Percentiles rank a stretch among this genome's conserved stretches.
These are phyloP conservation scores for Campylomormyrus numenius DNA, from an alignment of 2,113 vertebrate genomes.

Conservation along the genomic window DNA sequence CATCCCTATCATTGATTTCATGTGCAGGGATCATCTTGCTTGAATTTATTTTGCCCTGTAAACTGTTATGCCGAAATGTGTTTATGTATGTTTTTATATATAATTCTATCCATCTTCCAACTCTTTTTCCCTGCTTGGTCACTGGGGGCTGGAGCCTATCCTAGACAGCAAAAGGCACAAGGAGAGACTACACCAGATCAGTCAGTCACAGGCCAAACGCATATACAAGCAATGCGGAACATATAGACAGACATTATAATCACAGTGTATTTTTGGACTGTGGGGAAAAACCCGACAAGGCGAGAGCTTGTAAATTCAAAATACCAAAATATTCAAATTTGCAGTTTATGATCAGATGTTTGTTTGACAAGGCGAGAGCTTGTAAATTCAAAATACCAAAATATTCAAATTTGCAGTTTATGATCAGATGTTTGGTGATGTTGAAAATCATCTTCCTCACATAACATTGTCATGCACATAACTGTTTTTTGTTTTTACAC, in stretches of 20 bases:
- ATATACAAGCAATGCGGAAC: background rate
- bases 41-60: background rate
- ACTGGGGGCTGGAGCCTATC: background rate
- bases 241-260: background rate
- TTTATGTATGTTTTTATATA: background rate
- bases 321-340: background rate
- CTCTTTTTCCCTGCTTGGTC: background rate
- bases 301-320: background rate
- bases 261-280: background rate
- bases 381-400: background rate
- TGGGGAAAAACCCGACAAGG: background rate
- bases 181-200: background rate
- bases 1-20: background rate
- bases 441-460: background rate
- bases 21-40: background rate
- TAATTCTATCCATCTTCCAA: background rate
- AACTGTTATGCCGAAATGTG: background rate
- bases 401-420: background rate
- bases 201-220: background rate
- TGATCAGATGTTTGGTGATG: background rate
- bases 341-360: background rate
- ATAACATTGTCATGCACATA: background rate
- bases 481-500: background rate
- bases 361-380: background rate
- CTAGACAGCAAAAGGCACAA: background rate